Evolutionary conservation across 2,113 vertebrate genomes (phyloP).

Genomic region (Paramormyrops kingsleyae): DNA sequence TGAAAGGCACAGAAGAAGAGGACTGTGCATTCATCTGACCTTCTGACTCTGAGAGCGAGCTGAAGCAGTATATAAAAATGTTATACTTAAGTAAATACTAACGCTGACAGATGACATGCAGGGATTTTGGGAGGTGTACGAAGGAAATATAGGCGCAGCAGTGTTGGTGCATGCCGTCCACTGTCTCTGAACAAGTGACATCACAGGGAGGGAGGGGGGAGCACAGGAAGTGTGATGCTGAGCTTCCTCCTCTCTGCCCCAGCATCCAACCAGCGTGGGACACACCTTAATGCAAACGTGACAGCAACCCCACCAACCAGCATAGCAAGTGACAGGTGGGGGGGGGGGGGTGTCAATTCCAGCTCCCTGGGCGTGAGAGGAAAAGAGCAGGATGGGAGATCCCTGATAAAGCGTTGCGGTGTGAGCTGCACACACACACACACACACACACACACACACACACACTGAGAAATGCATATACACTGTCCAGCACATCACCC

Average conservation of each 20-base stretch:
- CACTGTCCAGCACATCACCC: neutral
- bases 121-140: neutral
- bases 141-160: neutral
- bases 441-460: neutral
- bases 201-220: neutral
- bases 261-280: neutral
- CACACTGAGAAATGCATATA: neutral
- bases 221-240: neutral
- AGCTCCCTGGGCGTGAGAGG: neutral
- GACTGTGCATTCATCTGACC: slow-evolving; percentile 27
- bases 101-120: neutral
- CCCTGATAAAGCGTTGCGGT: neutral
- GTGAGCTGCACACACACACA: neutral
- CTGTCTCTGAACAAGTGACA: neutral
- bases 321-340: neutral
- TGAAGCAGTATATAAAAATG: neutral
- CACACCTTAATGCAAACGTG: neutral
- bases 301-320: neutral
- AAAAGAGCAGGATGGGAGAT: slow-evolving; percentile 34
- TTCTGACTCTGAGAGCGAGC: neutral
- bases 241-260: slow-evolving; percentile 15
- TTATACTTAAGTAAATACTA: neutral
- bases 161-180: neutral
- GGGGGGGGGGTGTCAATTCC: neutral
- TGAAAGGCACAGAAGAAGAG: slow-evolving; percentile 1